phyloP scores from a whole-genome alignment of 1,140 invertebrate genomes.

The Brachionus plicatilis region DNA sequence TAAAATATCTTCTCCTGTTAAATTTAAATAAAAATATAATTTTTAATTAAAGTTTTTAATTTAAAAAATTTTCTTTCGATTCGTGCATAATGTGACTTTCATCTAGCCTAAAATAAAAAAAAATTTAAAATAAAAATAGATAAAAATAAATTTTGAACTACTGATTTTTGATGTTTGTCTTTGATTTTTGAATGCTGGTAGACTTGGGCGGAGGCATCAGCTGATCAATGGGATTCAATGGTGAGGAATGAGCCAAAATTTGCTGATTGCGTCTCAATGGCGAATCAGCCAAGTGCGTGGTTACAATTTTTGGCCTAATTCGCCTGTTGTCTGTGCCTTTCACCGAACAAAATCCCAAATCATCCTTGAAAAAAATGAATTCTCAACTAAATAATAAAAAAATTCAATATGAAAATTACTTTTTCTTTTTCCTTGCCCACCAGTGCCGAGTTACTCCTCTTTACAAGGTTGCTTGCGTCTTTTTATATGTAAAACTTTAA shows the following conservation, averaged over 20 bases:
- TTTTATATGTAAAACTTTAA: background rate
- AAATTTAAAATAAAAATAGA: background rate
- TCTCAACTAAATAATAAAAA: background rate
- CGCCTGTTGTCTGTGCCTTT: background rate
- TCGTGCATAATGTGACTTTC: background rate
- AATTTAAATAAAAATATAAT: too few species aligned
- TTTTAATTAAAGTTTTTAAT: background rate
- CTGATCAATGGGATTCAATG: background rate
- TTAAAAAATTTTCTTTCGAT: conserved; percentile 26
- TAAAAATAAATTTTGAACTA: background rate
- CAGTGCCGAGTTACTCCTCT: background rate
- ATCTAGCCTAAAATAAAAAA: background rate
- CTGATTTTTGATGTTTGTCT: background rate
- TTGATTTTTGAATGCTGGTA: background rate
- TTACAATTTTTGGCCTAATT: background rate
- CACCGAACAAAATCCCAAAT: background rate
- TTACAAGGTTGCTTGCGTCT: background rate
- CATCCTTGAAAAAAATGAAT: background rate
- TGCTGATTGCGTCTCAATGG: conserved; percentile 2
- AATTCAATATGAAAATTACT: background rate
- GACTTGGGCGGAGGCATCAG: conserved; percentile 16
- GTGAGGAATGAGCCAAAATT: background rate
- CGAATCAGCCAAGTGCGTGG: background rate
- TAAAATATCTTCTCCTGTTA: too few species aligned
- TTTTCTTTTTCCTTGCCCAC: conserved; percentile 7